Evolutionary conservation across 2,888 invertebrate genomes (phyloP).

Genomic region (Drosophila tanythrix): DNA sequence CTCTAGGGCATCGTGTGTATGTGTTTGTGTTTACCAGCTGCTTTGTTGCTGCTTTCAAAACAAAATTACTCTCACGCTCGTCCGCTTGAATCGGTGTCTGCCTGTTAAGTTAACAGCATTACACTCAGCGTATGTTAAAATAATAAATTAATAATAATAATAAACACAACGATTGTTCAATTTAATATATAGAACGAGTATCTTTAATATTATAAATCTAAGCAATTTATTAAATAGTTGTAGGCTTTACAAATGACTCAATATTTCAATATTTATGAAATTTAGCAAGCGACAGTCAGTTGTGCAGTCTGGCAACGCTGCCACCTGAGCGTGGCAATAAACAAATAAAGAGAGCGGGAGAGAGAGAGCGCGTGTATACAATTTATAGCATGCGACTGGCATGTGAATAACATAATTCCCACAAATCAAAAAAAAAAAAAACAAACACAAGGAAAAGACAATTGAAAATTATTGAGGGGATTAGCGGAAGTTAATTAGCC

Average conservation of each 20-base stretch:
- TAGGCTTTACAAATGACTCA: not conserved
- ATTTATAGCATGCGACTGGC: slow-evolving; percentile 41
- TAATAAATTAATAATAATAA: not conserved
- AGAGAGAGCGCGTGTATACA: slow-evolving; percentile 5
- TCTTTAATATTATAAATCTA: not conserved
- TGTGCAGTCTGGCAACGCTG: slow-evolving; percentile 48
- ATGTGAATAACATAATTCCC: slow-evolving; percentile 44
- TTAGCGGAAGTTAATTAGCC: slow-evolving; percentile 30
- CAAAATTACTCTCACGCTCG: slow-evolving; percentile 36
- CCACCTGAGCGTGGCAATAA: slow-evolving; percentile 16
- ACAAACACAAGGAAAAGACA: slow-evolving; percentile 35
- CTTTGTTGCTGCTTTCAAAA: slow-evolving; percentile 48
- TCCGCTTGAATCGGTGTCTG: slow-evolving; percentile 26
- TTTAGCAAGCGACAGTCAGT: not conserved
- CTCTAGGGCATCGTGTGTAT: slow-evolving; percentile 25
- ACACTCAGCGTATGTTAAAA: slow-evolving; percentile 34
- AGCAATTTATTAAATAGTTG: not conserved
- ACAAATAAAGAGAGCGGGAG: not conserved
- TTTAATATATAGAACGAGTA: not conserved
- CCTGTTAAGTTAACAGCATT: slow-evolving; percentile 55
- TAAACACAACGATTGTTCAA: not conserved
- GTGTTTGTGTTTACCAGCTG: slow-evolving; percentile 55
- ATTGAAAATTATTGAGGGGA: slow-evolving; percentile 25
- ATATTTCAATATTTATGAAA: not conserved
- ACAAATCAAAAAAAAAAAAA: slow-evolving; percentile 37